Base-by-base conservation (phyloP, 2,113 vertebrate genomes). In the Mionectes macconnelli region DNA sequence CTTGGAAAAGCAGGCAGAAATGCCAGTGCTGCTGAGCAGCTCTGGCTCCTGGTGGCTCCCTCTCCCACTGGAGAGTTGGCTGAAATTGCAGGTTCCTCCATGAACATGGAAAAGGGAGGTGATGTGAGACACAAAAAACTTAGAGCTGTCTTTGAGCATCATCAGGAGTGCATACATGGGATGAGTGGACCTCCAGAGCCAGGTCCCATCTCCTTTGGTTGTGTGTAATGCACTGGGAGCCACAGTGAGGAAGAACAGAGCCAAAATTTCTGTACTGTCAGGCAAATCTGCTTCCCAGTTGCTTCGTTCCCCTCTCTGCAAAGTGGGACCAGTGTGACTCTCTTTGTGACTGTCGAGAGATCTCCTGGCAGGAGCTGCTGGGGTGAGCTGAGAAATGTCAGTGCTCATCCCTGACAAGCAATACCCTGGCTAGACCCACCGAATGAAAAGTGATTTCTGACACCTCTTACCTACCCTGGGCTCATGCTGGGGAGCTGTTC, bases 101-200 rank as follows among this genome's bases (percentile, higher is more conserved):
- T 64, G 40, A 40, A 53, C 6, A 1, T 15, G 24, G 40, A 64
- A 87, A 80, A 63, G 9, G 11, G 39, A 37, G 49, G 6, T n/a
- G n/a, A 55, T 37, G 50, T 12, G 52, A 76, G n/a, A 17, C 24
- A 45, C 15, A 24, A 59, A 57, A 77, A 62, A 27, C 3, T 59
- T 86, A 23, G 19, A 64, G 23, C 7, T 28, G 27, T 9, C 63
- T 92, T 53, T 72, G 45, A 9, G 19, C 39, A 35, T 39, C 30
- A 1, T 59, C 70, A 21, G 0, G 2, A 24, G 30, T 77, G 12
- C 0, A 3, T 30, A 10, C 18, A 39, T 0, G 1, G 37, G 21
- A 16, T 1, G 8, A 77, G 22, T 0, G 0, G 30, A 4, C 53
- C 73, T 33, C 8, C 45, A 1, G 3, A 21, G 45, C 30, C 1